These are phyloP conservation scores for Eciton burchellii DNA, from an alignment of 1,140 invertebrate genomes.

Conservation along the genomic window DNA sequence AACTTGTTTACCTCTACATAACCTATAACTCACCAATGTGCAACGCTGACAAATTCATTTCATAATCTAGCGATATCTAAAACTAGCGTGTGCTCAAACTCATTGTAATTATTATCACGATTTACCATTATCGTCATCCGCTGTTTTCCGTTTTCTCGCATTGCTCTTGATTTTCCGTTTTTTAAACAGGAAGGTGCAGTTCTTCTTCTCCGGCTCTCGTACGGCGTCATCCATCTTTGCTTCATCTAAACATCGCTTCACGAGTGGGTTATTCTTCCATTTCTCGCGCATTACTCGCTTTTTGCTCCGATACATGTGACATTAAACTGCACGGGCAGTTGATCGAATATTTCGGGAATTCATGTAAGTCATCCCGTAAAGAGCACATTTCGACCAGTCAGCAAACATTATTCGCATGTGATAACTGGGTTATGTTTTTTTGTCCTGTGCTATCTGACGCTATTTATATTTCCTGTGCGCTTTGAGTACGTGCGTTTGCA, in stretches of 20 bases:
- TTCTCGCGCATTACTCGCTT: background rate
- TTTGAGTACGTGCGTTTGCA: no score
- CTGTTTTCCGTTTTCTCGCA: slow-evolving; percentile 80
- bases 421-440: slow-evolving; percentile 64
- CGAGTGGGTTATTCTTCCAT: slow-evolving; percentile 6
- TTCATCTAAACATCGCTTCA: slow-evolving; percentile 71
- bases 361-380: slow-evolving; percentile 31
- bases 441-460: no score
- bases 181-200: slow-evolving; percentile 83
- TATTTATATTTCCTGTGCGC: no score
- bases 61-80: slow-evolving; percentile 73
- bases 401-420: background rate
- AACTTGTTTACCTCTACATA: slow-evolving; percentile 36
- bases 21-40: slow-evolving; percentile 46
- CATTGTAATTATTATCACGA: slow-evolving; percentile 2
- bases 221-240: slow-evolving; percentile 78
- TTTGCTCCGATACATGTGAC: background rate
- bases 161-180: slow-evolving; percentile 81
- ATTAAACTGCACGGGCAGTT: background rate
- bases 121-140: slow-evolving; percentile 70
- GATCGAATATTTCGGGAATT: background rate
- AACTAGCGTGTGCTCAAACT: slow-evolving; percentile 15
- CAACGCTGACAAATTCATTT: slow-evolving; percentile 59
- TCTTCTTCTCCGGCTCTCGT: slow-evolving; percentile 67
- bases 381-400: background rate